Percentiles rank a stretch among this genome's conserved stretches.
Evolutionary conservation across 2,113 vertebrate species (phyloP).

Genomic region (Istiophorus platypterus): DNA sequence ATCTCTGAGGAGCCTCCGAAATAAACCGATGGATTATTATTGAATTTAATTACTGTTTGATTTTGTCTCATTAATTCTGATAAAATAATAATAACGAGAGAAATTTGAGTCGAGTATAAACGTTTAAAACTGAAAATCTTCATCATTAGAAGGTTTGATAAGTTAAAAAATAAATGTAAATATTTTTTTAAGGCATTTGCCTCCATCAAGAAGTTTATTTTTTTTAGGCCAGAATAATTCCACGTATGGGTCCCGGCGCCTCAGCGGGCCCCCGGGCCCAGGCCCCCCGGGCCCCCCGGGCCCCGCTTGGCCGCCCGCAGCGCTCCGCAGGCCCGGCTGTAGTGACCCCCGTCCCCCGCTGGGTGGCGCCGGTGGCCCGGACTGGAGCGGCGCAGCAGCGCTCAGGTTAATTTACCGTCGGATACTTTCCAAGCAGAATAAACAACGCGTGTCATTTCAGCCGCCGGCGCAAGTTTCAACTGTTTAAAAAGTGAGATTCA

Average conservation of each 20-base stretch:
- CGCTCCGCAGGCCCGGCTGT: background rate
- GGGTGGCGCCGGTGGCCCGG: slow-evolving; percentile 50
- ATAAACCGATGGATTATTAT: fast-evolving
- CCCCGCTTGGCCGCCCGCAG: too few species aligned
- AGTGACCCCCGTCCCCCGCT: slow-evolving; percentile 8
- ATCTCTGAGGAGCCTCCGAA: fast-evolving
- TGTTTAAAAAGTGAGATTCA: too few species aligned
- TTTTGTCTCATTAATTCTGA: fast-evolving
- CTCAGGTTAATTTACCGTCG: background rate
- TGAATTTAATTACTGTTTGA: background rate
- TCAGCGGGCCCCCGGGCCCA: background rate
- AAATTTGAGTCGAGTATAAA: fast-evolving
- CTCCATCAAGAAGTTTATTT: background rate
- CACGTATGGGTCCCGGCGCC: background rate
- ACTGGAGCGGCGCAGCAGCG: background rate
- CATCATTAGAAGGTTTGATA: too few species aligned
- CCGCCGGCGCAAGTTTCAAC: too few species aligned
- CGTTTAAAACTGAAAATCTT: background rate
- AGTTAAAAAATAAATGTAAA: background rate
- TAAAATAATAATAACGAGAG: background rate
- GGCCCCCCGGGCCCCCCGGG: slow-evolving; percentile 44
- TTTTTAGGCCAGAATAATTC: background rate
- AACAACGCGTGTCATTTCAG: background rate
- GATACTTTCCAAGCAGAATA: background rate
- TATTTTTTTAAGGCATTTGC: background rate